Evolutionary conservation across 2,797 vertebrate species (phyloP).

Genomic region (Artibeus lituratus): DNA sequence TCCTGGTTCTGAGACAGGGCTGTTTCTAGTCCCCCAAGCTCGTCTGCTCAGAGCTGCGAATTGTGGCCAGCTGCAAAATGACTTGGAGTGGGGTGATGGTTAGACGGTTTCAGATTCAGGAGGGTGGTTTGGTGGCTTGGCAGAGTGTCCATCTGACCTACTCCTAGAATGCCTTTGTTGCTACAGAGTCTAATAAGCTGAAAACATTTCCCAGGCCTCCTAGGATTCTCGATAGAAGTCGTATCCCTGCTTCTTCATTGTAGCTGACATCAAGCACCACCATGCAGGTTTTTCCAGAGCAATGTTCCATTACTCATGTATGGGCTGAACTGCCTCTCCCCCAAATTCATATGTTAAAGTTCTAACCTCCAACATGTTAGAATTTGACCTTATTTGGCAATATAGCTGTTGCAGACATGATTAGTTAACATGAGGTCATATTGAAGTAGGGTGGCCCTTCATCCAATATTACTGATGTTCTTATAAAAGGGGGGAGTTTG

Average conservation of each 20-base stretch:
- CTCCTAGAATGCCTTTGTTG: background rate
- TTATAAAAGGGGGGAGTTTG: background rate
- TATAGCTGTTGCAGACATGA: background rate
- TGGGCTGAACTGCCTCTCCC: background rate
- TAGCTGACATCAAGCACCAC: background rate
- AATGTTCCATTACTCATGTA: background rate
- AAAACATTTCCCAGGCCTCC: background rate
- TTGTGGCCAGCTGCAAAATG: background rate
- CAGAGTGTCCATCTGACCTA: background rate
- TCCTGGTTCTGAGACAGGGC: background rate
- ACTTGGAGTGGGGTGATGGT: background rate
- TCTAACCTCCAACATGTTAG: background rate
- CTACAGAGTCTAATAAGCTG: background rate
- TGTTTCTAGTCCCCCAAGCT: background rate
- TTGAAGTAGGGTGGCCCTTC: background rate
- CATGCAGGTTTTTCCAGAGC: background rate
- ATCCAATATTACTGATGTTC: background rate
- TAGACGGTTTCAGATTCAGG: background rate
- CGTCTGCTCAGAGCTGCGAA: background rate
- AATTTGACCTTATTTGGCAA: slow-evolving; percentile 21
- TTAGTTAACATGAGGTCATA: background rate
- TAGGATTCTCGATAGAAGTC: background rate
- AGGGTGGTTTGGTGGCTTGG: background rate
- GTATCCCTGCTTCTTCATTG: background rate
- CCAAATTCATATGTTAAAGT: background rate